A percentile compares a stretch with the other conserved stretches of the same genome.
Conservation (phyloP, 2,113 vertebrate species). For the Strix aluco region DNA sequence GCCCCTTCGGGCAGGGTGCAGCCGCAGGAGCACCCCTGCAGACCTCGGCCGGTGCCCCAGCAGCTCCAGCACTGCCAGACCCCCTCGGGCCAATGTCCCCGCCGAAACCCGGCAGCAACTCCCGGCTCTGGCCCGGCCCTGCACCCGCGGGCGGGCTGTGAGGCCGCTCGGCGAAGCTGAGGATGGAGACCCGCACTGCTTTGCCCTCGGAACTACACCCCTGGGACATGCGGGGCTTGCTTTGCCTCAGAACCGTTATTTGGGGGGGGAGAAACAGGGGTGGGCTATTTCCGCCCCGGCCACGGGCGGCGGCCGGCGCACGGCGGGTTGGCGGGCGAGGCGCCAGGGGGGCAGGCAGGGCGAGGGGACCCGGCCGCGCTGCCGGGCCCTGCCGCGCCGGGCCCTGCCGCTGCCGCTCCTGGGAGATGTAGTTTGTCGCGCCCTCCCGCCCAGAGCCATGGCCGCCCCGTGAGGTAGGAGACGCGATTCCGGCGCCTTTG, state of each 20-base stretch:
- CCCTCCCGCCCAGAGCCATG: neutral
- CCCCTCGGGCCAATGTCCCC: neutral
- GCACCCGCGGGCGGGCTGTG: neutral
- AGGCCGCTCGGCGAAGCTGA: neutral
- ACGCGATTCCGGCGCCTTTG: neutral
- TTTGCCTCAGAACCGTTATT: neutral
- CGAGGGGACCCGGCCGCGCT: accelerated
- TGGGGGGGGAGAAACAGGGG: neutral
- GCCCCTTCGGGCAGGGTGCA: neutral
- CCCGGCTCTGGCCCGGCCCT: too few species aligned
- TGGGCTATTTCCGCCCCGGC: accelerated
- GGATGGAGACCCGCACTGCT: neutral
- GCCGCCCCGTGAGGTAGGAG: conserved; percentile 23
- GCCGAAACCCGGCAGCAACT: neutral
- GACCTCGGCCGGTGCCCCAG: neutral
- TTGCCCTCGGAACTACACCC: neutral
- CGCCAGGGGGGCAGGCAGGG: too few species aligned
- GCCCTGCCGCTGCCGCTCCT: neutral
- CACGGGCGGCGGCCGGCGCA: neutral
- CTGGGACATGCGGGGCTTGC: too few species aligned
- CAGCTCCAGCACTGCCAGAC: too few species aligned
- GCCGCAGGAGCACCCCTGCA: too few species aligned
- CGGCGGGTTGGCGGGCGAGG: accelerated
- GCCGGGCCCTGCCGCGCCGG: neutral
- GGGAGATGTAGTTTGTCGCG: neutral